Base-by-base conservation (phyloP, 1,140 invertebrate genomes). In the Plectus sambesii region DNA sequence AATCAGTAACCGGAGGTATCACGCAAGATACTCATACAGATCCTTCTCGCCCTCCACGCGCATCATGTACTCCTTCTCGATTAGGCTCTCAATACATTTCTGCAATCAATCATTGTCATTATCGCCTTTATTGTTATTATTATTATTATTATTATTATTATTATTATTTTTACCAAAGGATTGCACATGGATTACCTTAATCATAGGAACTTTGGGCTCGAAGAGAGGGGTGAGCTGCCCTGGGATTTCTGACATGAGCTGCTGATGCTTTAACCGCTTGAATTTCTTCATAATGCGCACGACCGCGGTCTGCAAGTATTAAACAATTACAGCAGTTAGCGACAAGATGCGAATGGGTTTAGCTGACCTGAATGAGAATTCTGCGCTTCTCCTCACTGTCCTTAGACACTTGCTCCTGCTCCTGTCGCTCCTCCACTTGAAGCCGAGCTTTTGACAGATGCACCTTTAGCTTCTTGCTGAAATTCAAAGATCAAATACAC, bases 231-330 rank as follows among this genome's bases (percentile, higher is more conserved):
- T 84, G 12, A 98, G 74, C 72, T 98, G 92, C 71, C 87, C 88
- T 30, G 98, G 75, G 38, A 97, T 90, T 75, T 99, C 92, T 29
- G 82, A 83, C 17, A 98, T 82, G 12, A 99, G 75, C 67, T 94
- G 87, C 66, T 93, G 87, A 72, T 98, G 93, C 65, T 94, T 92
- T 38, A 92, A 74, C 9, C 82, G 79, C 73, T 97, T 97, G 19
- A 93, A 77, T 79, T 92, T 97, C 76, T 99, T 99, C 93, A 99
- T 98, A 60, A 98, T 97, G 60, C 93, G 80, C 12, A 97, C 90
- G 70, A 99, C 96, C 29, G 90, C 88, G 24, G 93, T 93, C 72
- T 76, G 59, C 15, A 66, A 51, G 37, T 44, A 23, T n/a, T n/a
- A 22, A 36, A 5, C 9, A 12, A 52, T 42, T 26, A 35, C 35